A percentile compares a stretch with the other conserved stretches of the same genome.
These are phyloP conservation scores for Pachyuromys duprasi DNA, from an alignment of 2,797 vertebrate genomes.

Conservation along the genomic window DNA sequence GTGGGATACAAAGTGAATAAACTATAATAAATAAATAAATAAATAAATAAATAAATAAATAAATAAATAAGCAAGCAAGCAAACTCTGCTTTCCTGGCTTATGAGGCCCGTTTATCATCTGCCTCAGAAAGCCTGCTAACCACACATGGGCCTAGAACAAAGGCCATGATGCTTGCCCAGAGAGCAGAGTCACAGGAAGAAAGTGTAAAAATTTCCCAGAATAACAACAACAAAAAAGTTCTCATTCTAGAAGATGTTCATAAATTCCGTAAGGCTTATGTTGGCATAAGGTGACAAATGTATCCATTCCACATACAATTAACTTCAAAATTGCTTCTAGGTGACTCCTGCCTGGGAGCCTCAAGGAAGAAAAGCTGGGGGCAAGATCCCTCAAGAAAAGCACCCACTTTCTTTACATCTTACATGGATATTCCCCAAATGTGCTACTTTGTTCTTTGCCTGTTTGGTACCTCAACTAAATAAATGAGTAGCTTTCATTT, in stretches of 20 bases:
- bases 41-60: too few relatives aligned
- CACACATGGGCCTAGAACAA: background rate
- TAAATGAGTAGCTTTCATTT: background rate
- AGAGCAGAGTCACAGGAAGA: constrained; percentile 24
- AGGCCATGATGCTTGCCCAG: background rate
- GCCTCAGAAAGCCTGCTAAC: background rate
- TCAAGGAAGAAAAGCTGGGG: background rate
- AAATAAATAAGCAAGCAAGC: too few relatives aligned
- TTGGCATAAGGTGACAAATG: background rate
- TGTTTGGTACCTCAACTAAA: constrained; percentile 4
- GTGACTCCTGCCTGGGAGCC: background rate
- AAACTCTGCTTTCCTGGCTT: background rate
- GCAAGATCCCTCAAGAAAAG: background rate
- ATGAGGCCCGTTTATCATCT: background rate
- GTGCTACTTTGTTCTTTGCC: background rate
- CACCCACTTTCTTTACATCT: background rate
- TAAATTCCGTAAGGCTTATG: constrained; percentile 17
- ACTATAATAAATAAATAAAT: too few relatives aligned
- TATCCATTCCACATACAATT: constrained; percentile 10
- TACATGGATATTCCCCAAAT: background rate
- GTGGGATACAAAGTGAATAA: too few relatives aligned
- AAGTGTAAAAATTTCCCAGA: background rate
- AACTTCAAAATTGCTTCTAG: constrained; percentile 29
- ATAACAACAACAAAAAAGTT: background rate
- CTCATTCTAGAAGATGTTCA: constrained; percentile 4